Conservation (phyloP, 2,888 invertebrate genomes). For the Ophraella communa region DNA sequence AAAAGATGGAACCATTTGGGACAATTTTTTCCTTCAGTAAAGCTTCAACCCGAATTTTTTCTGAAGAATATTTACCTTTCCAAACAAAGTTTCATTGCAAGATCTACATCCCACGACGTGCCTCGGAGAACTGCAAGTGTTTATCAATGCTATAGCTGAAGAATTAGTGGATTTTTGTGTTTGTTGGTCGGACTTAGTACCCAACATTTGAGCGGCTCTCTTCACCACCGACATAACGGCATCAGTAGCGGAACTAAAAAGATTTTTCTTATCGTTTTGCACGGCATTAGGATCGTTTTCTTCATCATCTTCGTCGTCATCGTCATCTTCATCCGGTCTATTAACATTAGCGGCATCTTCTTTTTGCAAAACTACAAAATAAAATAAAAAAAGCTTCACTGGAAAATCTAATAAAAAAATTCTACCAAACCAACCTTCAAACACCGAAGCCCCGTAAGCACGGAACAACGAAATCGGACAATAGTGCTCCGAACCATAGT, state of each 20-base stretch:
- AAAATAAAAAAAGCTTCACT: background rate
- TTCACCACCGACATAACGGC: constrained; percentile 92
- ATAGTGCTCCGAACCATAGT: constrained; percentile 96
- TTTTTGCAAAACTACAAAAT: constrained; percentile 70
- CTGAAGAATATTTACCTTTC: constrained; percentile 47
- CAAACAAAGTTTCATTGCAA: constrained; percentile 75
- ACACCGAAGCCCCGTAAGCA: constrained; percentile 92
- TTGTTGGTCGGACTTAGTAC: constrained; percentile 69
- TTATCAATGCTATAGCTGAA: constrained; percentile 57
- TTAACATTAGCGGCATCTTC: constrained; percentile 74
- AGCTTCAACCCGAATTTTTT: too few species aligned
- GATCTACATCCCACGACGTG: constrained; percentile 77
- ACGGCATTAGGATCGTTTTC: constrained; percentile 45
- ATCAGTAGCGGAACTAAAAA: constrained; percentile 87
- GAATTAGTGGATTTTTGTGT: constrained; percentile 64
- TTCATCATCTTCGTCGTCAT: constrained; percentile 67
- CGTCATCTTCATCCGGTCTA: constrained; percentile 71
- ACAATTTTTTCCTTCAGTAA: too few species aligned
- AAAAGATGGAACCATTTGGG: too few species aligned
- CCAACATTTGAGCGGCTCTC: constrained; percentile 86
- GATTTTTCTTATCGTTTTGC: constrained; percentile 65
- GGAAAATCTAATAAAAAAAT: background rate
- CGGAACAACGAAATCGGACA: constrained; percentile 96
- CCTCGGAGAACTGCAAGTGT: constrained; percentile 73
- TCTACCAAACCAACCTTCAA: constrained; percentile 66